Conservation (phyloP, 2,888 invertebrate species). For the Diaprepes abbreviatus region DNA sequence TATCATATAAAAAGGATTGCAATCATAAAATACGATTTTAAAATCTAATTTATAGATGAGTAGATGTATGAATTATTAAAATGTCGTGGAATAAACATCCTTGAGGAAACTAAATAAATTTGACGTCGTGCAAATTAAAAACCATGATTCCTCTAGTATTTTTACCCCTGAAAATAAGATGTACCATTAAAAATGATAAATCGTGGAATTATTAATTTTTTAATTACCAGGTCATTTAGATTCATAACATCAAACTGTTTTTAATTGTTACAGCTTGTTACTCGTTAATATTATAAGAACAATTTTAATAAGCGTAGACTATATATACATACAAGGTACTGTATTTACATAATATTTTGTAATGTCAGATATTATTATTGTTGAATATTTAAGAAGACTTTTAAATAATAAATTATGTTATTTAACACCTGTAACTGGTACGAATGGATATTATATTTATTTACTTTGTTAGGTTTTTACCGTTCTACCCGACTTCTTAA, state of each 20-base stretch:
- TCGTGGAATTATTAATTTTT: not conserved
- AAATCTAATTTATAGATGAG: too few species aligned
- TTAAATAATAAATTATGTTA: slow-evolving; percentile 12
- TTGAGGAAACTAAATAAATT: too few species aligned
- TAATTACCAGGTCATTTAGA: not conserved
- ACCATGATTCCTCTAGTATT: too few species aligned
- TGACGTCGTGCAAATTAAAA: too few species aligned
- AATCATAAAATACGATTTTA: too few species aligned
- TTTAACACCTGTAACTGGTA: slow-evolving; percentile 22
- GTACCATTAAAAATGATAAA: too few species aligned
- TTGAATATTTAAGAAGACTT: not conserved
- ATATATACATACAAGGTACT: slow-evolving; percentile 15
- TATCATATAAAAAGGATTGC: too few species aligned
- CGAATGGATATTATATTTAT: slow-evolving; percentile 10
- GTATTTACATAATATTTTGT: slow-evolving; percentile 14
- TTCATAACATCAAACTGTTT: slow-evolving; percentile 18
- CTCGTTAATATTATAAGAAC: slow-evolving; percentile 17
- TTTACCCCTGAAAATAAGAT: too few species aligned
- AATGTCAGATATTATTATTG: not conserved
- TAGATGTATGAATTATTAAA: too few species aligned
- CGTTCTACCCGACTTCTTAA: too few species aligned
- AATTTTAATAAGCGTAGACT: slow-evolving; percentile 4
- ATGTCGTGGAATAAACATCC: too few species aligned
- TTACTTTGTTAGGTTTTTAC: too few species aligned
- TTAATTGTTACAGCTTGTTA: slow-evolving; percentile 17